These are phyloP conservation scores for Myzus persicae DNA, from an alignment of 1,140 invertebrate species.

Conservation along the genomic window DNA sequence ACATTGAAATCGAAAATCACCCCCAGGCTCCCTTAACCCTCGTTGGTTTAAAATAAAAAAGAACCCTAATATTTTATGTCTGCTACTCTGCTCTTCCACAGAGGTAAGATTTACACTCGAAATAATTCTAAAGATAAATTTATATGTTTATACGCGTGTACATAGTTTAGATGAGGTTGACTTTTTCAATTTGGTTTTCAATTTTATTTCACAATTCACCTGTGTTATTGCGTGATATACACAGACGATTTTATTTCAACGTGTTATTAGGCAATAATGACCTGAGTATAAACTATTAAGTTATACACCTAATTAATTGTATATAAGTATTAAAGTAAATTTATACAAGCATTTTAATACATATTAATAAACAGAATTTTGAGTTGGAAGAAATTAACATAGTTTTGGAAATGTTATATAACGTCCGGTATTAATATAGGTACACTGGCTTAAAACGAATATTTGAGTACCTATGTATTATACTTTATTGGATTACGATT, in stretches of 20 bases:
- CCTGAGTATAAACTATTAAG: neutral
- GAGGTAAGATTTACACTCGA: constrained; percentile 40
- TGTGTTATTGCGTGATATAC: neutral
- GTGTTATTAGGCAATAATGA: neutral
- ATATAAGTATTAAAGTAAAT: neutral
- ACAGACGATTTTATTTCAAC: neutral
- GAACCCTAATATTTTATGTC: constrained; percentile 48
- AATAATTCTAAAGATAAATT: constrained; percentile 51
- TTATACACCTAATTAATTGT: neutral
- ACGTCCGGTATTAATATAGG: neutral
- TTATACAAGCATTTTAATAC: neutral
- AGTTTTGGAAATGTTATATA: constrained; percentile 6
- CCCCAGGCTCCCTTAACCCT: constrained; percentile 51
- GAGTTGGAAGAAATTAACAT: neutral
- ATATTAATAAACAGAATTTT: constrained; percentile 31
- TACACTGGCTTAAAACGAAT: neutral
- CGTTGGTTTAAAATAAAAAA: constrained; percentile 52
- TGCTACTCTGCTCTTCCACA: constrained; percentile 2
- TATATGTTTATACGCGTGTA: neutral
- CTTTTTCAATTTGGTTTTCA: constrained; percentile 23
- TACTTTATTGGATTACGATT: constrained; percentile 1
- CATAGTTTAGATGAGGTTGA: neutral
- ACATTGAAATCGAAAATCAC: constrained; percentile 64
- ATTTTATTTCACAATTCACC: neutral
- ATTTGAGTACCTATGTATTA: constrained; percentile 12